phyloP scores from a whole-genome alignment of 2,888 invertebrate species.

The Drosophila eohydei region DNA sequence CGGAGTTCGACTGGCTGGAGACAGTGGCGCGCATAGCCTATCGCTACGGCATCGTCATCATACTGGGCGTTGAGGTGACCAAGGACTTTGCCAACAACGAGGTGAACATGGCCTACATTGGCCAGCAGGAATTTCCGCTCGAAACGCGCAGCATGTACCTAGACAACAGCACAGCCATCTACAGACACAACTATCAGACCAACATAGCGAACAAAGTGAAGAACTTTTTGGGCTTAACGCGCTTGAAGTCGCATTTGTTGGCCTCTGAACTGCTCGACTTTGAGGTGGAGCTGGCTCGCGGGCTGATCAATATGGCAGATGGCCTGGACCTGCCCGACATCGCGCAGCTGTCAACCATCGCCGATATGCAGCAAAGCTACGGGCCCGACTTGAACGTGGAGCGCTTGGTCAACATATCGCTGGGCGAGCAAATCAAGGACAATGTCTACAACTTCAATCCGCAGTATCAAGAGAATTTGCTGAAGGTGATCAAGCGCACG shows the following conservation, averaged over 20 bases:
- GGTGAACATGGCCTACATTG: slow-evolving; percentile 67
- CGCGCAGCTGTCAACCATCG: slow-evolving; percentile 51
- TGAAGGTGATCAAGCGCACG: slow-evolving; percentile 52
- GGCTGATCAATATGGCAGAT: slow-evolving; percentile 58
- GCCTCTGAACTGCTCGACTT: slow-evolving; percentile 76
- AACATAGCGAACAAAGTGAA: slow-evolving; percentile 52
- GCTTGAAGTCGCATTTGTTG: slow-evolving; percentile 44
- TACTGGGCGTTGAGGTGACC: slow-evolving; percentile 64
- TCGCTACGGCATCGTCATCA: slow-evolving; percentile 62
- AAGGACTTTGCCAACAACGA: slow-evolving; percentile 59
- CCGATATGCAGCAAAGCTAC: slow-evolving; percentile 65
- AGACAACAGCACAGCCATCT: slow-evolving; percentile 35
- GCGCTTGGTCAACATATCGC: slow-evolving; percentile 62
- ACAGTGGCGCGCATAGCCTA: slow-evolving; percentile 61
- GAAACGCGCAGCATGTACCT: slow-evolving; percentile 67
- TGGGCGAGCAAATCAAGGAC: slow-evolving; percentile 59
- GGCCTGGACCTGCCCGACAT: slow-evolving; percentile 50
- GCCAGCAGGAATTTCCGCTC: slow-evolving; percentile 59
- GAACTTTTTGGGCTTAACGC: slow-evolving; percentile 58
- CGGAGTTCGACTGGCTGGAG: slow-evolving; percentile 78
- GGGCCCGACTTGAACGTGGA: slow-evolving; percentile 65
- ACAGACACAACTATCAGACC: slow-evolving; percentile 19
- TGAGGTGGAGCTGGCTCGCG: slow-evolving; percentile 76
- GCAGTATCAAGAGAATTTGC: slow-evolving; percentile 71
- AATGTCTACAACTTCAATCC: slow-evolving; percentile 68